These are phyloP conservation scores for Diaphora mendica DNA, from an alignment of 2,888 invertebrate species.

Conservation along the genomic window DNA sequence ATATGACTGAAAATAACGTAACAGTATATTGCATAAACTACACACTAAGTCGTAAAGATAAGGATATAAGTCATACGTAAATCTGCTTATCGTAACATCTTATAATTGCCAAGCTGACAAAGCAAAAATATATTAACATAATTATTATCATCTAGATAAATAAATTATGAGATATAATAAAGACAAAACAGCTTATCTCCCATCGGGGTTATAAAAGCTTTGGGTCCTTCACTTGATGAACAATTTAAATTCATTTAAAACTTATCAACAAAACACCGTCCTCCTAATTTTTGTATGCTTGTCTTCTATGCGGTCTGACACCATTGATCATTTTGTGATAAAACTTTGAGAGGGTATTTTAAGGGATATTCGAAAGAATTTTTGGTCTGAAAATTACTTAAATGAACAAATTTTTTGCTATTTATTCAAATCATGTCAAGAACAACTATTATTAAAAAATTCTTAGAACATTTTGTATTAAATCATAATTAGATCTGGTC, in stretches of 20 bases:
- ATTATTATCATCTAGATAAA: not conserved
- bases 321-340: too few species aligned
- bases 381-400: too few species aligned
- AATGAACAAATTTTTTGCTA: too few species aligned
- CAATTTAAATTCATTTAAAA: too few species aligned
- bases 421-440: too few species aligned
- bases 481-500: not conserved
- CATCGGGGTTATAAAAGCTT: not conserved
- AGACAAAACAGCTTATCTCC: too few species aligned
- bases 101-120: not conserved
- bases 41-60: not conserved
- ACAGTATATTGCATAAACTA: not conserved
- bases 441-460: not conserved
- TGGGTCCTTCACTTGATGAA: too few species aligned
- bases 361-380: too few species aligned
- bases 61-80: not conserved
- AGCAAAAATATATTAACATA: not conserved
- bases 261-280: too few species aligned
- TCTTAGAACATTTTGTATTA: not conserved
- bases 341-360: too few species aligned
- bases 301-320: too few species aligned
- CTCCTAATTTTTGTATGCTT: too few species aligned
- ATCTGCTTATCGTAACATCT: not conserved
- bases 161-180: not conserved
- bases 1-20: constrained; percentile 52